Percentiles rank a stretch among this genome's conserved stretches.
These are phyloP conservation scores for Macrotus californicus DNA, from an alignment of 2,113 vertebrate species.

Conservation along the genomic window DNA sequence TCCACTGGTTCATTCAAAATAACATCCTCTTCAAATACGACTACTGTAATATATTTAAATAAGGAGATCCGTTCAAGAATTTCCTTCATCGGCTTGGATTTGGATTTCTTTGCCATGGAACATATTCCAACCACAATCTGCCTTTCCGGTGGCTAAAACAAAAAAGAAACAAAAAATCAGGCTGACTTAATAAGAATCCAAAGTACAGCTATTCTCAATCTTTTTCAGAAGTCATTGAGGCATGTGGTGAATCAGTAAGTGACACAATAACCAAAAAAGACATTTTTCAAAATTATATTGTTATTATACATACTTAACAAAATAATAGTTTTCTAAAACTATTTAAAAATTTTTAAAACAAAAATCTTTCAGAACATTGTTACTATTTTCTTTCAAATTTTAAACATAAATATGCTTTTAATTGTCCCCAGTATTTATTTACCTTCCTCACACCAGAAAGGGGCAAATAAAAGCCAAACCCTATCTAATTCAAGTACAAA, in stretches of 20 bases:
- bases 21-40: slow-evolving; percentile 90
- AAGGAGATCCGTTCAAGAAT: slow-evolving; percentile 90
- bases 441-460: neutral
- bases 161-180: slow-evolving; percentile 1
- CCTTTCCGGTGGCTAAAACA: slow-evolving; percentile 87
- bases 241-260: neutral
- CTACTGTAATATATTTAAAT: slow-evolving; percentile 92
- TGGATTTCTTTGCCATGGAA: slow-evolving; percentile 94
- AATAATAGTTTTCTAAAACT: neutral
- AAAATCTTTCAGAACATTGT: neutral
- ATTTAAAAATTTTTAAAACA: neutral
- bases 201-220: neutral
- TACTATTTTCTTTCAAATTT: neutral
- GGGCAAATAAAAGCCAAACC: neutral
- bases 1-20: slow-evolving; percentile 90
- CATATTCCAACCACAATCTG: slow-evolving; percentile 92
- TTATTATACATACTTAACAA: neutral
- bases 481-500: neutral
- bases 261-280: neutral
- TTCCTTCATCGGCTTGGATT: slow-evolving; percentile 94
- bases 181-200: neutral
- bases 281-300: neutral
- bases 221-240: neutral
- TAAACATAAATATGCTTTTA: neutral
- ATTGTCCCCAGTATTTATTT: neutral